Evolutionary conservation across 2,888 invertebrate genomes (phyloP).

Genomic region (Calameuta filiformis): DNA sequence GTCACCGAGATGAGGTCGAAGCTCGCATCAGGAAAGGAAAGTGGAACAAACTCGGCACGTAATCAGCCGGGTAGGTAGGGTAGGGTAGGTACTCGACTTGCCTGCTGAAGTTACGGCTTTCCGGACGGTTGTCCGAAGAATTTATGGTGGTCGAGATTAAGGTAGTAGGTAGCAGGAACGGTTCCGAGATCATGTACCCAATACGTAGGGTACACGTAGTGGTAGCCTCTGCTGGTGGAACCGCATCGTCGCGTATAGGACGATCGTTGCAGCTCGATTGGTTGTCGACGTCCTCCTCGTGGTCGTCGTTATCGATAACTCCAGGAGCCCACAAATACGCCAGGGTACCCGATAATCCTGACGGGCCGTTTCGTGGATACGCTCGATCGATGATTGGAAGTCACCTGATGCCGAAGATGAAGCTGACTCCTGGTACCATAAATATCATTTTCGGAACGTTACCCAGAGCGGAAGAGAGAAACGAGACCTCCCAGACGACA

Average conservation of each 20-base stretch:
- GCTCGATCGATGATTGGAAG: not conserved
- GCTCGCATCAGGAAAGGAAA: not conserved
- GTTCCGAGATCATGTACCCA: not conserved
- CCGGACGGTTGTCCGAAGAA: conserved; percentile 49
- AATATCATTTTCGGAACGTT: not conserved
- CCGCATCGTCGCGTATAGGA: not conserved
- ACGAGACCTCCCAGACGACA: not conserved
- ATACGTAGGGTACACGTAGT: not conserved
- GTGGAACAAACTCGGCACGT: not conserved
- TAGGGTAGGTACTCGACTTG: conserved; percentile 21
- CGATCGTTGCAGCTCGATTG: not conserved
- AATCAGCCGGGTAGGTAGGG: not conserved
- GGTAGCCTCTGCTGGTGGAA: not conserved
- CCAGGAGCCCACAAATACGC: not conserved
- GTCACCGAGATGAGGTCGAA: not conserved
- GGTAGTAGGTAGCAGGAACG: not conserved
- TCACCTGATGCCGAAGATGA: not conserved
- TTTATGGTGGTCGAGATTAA: conserved; percentile 22
- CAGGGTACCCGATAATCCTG: not conserved
- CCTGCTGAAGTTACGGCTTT: conserved; percentile 50
- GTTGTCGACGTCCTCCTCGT: not conserved
- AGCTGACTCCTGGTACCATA: not conserved
- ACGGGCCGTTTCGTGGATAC: not conserved
- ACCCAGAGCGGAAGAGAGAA: not conserved
- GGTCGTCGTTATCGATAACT: not conserved